Base-by-base conservation (phyloP, 2,113 vertebrate genomes). In the Colinus virginianus region DNA sequence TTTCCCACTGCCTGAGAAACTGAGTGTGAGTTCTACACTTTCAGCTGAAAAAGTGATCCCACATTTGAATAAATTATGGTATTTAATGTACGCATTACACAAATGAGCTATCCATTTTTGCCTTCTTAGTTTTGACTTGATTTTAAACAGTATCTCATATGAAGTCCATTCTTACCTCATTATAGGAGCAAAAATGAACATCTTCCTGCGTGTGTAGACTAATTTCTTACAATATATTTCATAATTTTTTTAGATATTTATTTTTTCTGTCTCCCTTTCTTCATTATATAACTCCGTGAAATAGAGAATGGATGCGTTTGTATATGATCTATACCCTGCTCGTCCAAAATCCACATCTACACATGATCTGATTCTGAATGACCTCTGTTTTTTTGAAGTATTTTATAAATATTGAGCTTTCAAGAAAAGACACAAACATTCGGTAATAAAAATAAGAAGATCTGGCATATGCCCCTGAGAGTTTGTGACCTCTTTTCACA, bases 401-500 rank as follows among this genome's bases (percentile, higher is more conserved):
- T 76, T 85, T n/a, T 79, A 64, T 58, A 89, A 77, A 77, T 4
- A 30, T 1, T 53, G 13, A 77, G 28, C 10, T 74, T 78, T 92
- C 42, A 80, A 76, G 49, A 77, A 81, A 75, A 89, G 26, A 20
- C n/a, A 20, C n/a, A 84, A 85, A 72, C 68, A 71, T 76, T 62
- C 53, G 66, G 21, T 42, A 46, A 30, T 62, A 76, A 79, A 10
- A 42, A 32, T 64, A 78, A 76, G 38, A 28, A 85, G 30, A 86
- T 80, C 49, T 74, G n/a, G 21, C 59, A 70, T 88, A 28, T 94
- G 20, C n/a, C 45, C 42, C 45, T 76, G 71, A 87, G 45, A 69
- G 19, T n/a, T 82, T 82, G 23, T 66, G 55, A 62, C 36, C 48
- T 91, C 59, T 82, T 95, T 82, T 82, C 75, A 78, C 42, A 82